These are phyloP conservation scores for Erebia palarica DNA, from an alignment of 2,888 invertebrate species.

Conservation along the genomic window DNA sequence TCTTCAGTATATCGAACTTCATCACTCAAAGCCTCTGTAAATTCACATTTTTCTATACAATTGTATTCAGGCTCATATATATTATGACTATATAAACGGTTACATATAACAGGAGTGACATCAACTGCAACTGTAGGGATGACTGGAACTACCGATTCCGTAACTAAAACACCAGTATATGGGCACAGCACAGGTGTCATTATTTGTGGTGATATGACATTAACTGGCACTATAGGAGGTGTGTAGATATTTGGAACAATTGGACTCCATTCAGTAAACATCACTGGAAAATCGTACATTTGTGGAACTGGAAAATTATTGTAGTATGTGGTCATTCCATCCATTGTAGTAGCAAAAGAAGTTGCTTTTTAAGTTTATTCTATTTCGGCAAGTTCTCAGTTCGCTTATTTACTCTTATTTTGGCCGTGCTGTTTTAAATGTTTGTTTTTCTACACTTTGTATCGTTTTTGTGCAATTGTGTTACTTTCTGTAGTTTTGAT, in stretches of 20 bases:
- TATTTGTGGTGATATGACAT: conserved; percentile 40
- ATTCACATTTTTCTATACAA: conserved; percentile 25
- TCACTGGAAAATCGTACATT: conserved; percentile 38
- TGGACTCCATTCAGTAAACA: conserved; percentile 45
- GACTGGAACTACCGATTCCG: conserved; percentile 33
- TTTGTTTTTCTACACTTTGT: background rate
- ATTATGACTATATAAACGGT: conserved; percentile 24
- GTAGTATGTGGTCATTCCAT: conserved; percentile 41
- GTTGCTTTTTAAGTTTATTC: background rate
- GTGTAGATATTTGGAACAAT: conserved; percentile 39
- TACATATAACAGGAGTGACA: conserved; percentile 16
- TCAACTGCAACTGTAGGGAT: conserved; percentile 30
- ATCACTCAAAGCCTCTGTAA: conserved; percentile 23
- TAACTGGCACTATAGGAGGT: conserved; percentile 39
- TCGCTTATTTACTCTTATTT: background rate
- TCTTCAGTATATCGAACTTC: conserved; percentile 7
- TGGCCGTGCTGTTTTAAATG: background rate
- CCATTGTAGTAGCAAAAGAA: background rate
- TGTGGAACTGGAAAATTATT: conserved; percentile 40
- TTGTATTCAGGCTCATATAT: conserved; percentile 13
- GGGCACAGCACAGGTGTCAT: conserved; percentile 42
- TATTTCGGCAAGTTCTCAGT: too few species aligned
- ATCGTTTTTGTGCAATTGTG: background rate
- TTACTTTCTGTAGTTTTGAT: background rate
- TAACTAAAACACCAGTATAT: conserved; percentile 35